A percentile compares a stretch with the other conserved stretches of the same genome.
phyloP scores from a whole-genome alignment of 2,113 vertebrate species.

The Gorsachius goisagi region DNA sequence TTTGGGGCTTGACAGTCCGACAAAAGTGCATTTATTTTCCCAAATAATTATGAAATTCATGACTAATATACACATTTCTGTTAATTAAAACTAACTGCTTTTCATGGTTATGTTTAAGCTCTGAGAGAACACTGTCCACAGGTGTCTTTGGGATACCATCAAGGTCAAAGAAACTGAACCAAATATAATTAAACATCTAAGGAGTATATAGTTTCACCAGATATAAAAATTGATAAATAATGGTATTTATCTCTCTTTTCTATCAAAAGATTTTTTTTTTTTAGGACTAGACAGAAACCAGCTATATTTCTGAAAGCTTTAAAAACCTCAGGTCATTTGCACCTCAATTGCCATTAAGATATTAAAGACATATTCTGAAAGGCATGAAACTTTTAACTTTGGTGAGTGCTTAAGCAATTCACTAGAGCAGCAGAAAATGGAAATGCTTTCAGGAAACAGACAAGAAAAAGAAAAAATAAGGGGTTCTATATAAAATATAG shows the following conservation, averaged over 20 bases:
- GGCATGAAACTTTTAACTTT: background rate
- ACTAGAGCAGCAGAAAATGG: background rate
- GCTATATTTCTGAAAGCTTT: background rate
- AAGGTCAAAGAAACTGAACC: background rate
- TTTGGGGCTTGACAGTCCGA: background rate
- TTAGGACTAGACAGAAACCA: background rate
- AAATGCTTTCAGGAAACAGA: background rate
- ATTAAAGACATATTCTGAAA: background rate
- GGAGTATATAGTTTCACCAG: background rate
- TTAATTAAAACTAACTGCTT: conserved; percentile 5
- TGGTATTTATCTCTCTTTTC: background rate
- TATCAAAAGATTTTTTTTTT: background rate
- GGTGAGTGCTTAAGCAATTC: background rate
- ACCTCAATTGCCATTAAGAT: background rate
- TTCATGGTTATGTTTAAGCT: background rate
- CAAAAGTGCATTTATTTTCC: background rate
- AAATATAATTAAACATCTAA: background rate
- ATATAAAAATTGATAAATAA: background rate
- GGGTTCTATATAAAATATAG: background rate
- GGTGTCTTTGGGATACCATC: background rate
- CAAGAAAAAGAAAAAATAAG: background rate
- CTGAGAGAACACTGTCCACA: background rate
- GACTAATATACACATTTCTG: background rate
- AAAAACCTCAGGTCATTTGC: background rate
- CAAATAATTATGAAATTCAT: background rate